phyloP scores from a whole-genome alignment of 2,113 vertebrate species.

The Oenanthe oenanthe region DNA sequence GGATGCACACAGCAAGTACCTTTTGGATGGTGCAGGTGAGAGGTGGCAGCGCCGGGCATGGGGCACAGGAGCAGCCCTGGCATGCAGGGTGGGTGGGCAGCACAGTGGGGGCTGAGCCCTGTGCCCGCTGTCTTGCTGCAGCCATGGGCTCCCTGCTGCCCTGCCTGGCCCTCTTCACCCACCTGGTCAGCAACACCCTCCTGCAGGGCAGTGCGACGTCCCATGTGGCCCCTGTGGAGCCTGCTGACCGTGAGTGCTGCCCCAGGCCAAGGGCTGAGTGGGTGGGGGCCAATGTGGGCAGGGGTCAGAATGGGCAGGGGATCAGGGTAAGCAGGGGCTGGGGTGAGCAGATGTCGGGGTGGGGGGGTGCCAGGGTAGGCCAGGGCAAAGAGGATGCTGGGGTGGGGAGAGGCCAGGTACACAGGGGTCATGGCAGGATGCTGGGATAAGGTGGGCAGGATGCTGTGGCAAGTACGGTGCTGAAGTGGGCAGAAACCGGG shows the following conservation, averaged over 20 bases:
- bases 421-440: neutral
- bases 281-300: neutral
- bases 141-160: constrained; percentile 83
- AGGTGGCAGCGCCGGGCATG: accelerated
- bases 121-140: neutral
- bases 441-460: neutral
- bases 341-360: no score
- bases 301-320: neutral
- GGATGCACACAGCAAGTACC: constrained; percentile 72
- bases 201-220: constrained; percentile 88
- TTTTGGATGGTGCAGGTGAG: constrained; percentile 80
- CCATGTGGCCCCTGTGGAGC: constrained; percentile 87
- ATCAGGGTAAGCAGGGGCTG: neutral
- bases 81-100: accelerated
- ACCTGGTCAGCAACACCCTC: constrained; percentile 89
- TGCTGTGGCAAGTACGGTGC: neutral
- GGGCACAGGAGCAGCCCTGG: neutral
- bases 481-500: neutral
- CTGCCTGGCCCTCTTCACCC: constrained; percentile 84
- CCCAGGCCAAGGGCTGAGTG: neutral
- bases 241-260: constrained; percentile 86
- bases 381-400: no score
- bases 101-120: accelerated
- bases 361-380: neutral
- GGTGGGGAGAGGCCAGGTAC: neutral